Evolutionary conservation across 1,140 invertebrate genomes (phyloP), one percentile per base, ranked within the genome.

Genomic region (Colletes latitarsis): DNA sequence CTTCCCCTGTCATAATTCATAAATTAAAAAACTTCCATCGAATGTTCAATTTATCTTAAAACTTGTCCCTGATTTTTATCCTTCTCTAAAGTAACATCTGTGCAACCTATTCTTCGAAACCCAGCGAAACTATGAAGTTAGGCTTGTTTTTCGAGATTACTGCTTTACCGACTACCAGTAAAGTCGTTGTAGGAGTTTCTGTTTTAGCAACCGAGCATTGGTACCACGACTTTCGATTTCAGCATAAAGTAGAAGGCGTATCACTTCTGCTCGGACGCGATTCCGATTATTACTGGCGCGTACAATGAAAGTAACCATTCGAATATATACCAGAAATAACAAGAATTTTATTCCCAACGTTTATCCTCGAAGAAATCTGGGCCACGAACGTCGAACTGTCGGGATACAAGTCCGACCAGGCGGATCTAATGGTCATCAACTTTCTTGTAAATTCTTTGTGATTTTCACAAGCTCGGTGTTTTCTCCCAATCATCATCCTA

Each of bases 391-490:
- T 81, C 71, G 80, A 55, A 55, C 82, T 85, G 81, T 74, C 78
- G 73, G 30, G 81, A 83, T 71, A 55, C 52, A 67, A 76, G 57
- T 62, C 72, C 84, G 83, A 85, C 88, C 88, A 90, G 86, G 84
- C 88, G 90, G 55, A 90, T 91, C 88, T 90, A 89, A 90, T 87
- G 70, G 82, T 88, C 86, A 84, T 86, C 87, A 71, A 88, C 86
- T 91, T 91, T 91, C 89, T 88, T 90, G 66, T 87, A 82, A 90
- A 90, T 90, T 90, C 87, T 85, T 90, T 82, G 53, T 69, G 81
- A 81, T 86, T 76, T 85, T 82, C 72, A 21, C 72, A 70, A 75
- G 62, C 62, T 41, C 39, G 53, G 58, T 74, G 62, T 83, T 86
- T 84, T 87, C 68, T 86, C 82, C 15, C 75, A 76, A 74, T 71